Percentiles rank a stretch among this genome's conserved stretches.
phyloP scores from a whole-genome alignment of 53 echinoderm and acorn worm genomes.

The Holothuria leucospilota region DNA sequence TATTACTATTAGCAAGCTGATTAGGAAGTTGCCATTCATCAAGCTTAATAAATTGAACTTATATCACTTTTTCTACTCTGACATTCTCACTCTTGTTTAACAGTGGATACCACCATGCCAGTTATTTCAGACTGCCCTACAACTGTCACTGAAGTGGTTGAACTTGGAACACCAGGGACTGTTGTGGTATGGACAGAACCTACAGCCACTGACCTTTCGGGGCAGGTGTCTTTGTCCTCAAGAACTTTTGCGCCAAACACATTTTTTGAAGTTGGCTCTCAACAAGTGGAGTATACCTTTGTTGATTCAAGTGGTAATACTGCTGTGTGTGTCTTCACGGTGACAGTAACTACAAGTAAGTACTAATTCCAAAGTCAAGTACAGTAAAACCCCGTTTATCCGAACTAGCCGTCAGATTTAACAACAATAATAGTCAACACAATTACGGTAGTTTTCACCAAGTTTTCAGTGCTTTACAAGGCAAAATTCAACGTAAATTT shows the following conservation, averaged over 20 bases:
- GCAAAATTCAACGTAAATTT: too few relatives aligned
- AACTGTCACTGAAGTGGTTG: conserved; percentile 30
- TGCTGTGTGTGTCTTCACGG: conserved; percentile 66
- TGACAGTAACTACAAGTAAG: conserved; percentile 52
- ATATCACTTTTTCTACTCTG: too few relatives aligned
- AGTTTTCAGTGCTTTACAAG: too few relatives aligned
- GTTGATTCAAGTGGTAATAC: conserved; percentile 71
- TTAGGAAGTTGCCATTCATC: too few relatives aligned
- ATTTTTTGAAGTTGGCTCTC: conserved; percentile 38
- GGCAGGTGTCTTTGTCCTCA: conserved; percentile 18
- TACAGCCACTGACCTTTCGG: conserved; percentile 60
- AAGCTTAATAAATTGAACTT: too few relatives aligned
- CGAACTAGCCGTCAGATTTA: too few relatives aligned
- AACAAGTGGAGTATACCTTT: conserved; percentile 67
- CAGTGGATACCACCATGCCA: conserved; percentile 33
- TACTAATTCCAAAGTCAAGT: not conserved
- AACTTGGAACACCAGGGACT: conserved; percentile 21
- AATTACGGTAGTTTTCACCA: too few relatives aligned
- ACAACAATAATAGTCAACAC: too few relatives aligned
- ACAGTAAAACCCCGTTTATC: too few relatives aligned
- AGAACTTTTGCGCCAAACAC: conserved; percentile 50
- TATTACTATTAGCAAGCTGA: too few relatives aligned
- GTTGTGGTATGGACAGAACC: conserved; percentile 72
- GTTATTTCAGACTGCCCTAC: conserved; percentile 72
- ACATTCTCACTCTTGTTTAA: too few relatives aligned